Base-by-base conservation (phyloP, 2,888 invertebrate genomes). In the Cephus sareptanus region DNA sequence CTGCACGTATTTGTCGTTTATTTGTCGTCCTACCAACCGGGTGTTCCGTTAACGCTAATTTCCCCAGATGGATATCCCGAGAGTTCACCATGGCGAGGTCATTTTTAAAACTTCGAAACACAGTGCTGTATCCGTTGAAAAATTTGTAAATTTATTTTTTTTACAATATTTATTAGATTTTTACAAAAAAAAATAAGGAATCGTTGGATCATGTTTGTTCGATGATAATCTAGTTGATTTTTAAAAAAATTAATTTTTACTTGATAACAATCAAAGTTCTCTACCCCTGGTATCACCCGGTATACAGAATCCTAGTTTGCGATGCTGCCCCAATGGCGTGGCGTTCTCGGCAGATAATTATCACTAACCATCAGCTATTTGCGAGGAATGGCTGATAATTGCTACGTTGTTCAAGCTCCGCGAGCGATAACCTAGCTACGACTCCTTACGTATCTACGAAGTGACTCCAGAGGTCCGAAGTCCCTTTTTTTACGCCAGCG, bases 321-420 rank as follows among this genome's bases (percentile, higher is more conserved):
- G 88, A 88, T 87, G 86, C 84, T 87, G 87, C 85, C 85, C 85
- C 86, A 87, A 90, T 88, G 89, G 89, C 88, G 89, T 88, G 87
- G 88, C 88, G 87, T 90, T 89, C 90, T 86, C 87, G 87, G 89
- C 87, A 90, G 90, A 91, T 91, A 91, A 91, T 91, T 91, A 91
- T 91, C 91, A 89, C 90, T 91, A 91, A 91, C 91, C 91, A 91
- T 91, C 91, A 89, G 91, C 91, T 91, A 91, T 91, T 91, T 91
- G 91, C 91, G 87, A 91, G 91, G 91, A 91, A 91, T 90, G 91
- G 91, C 89, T 91, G 90, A 91, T 91, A 91, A 91, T 91, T 91
- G 91, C 91, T 87, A 90, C 89, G 90, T 90, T 90, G 89, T 90
- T 90, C 86, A 87, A 86, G 84, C 89, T 89, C 88, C 81, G 81